phyloP scores from a whole-genome alignment of 2,113 vertebrate species.

The Laticauda colubrina region DNA sequence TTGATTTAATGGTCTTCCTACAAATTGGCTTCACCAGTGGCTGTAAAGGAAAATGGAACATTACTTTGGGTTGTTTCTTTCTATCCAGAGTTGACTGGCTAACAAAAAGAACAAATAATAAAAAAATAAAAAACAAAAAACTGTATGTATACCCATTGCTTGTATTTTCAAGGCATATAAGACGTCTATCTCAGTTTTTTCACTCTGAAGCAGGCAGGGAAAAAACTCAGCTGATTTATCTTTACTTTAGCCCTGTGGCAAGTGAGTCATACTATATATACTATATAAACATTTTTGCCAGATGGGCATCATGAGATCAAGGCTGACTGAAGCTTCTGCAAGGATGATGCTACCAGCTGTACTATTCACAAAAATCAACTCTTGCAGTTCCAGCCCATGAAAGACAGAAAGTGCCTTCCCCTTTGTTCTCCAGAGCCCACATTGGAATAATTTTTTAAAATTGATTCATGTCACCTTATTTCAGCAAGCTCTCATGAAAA shows the following conservation, averaged over 20 bases:
- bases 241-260: neutral
- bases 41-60: slow-evolving; percentile 55
- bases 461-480: neutral
- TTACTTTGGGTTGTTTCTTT: slow-evolving; percentile 40
- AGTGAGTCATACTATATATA: neutral
- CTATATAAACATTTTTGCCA: neutral
- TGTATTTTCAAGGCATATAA: neutral
- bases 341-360: neutral
- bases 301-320: neutral
- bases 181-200: neutral
- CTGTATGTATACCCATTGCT: neutral
- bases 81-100: neutral
- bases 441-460: neutral
- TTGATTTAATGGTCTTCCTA: slow-evolving; percentile 55
- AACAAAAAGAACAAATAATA: neutral
- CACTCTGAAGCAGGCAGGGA: neutral
- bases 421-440: neutral
- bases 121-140: too few species aligned
- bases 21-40: slow-evolving; percentile 32
- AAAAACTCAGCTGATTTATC: neutral
- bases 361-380: neutral
- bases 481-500: neutral
- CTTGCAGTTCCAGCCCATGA: neutral
- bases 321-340: neutral
- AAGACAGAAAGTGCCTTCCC: neutral